phyloP scores from a whole-genome alignment of 1,140 invertebrate genomes.

The Diabrotica undecimpunctata region DNA sequence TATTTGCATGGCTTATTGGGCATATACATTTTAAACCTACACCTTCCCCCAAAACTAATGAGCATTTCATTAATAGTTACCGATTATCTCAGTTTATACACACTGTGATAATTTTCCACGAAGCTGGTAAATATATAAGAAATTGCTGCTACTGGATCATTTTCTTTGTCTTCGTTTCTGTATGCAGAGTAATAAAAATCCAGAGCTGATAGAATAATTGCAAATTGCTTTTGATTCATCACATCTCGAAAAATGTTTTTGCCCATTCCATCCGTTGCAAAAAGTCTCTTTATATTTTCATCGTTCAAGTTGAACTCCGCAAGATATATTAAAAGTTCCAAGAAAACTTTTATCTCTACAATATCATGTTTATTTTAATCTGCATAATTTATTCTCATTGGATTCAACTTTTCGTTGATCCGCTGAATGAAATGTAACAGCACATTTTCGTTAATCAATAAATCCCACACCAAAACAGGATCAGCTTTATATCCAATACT shows the following conservation, averaged over 20 bases:
- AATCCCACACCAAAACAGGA: not conserved
- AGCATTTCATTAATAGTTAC: conserved; percentile 7
- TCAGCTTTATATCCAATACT: not conserved
- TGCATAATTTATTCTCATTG: no score
- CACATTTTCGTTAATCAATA: conserved; percentile 4
- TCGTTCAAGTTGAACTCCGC: not conserved
- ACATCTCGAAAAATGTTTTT: not conserved
- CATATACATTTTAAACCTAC: conserved; percentile 20
- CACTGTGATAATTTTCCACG: conserved; percentile 18
- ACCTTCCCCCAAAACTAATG: conserved; percentile 17
- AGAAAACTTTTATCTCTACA: not conserved
- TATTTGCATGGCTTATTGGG: conserved; percentile 20
- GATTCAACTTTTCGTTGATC: no score
- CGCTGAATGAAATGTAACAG: no score
- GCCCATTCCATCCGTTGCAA: conserved; percentile 4
- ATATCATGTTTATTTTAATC: not conserved
- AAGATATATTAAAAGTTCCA: not conserved
- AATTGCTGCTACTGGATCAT: conserved; percentile 15
- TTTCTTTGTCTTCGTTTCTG: not conserved
- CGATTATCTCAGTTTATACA: conserved; percentile 11
- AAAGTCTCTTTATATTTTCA: conserved; percentile 1
- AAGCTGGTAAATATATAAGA: conserved; percentile 20
- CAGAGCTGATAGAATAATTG: no score
- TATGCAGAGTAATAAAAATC: not conserved
- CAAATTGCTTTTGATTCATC: no score